A percentile compares a stretch with the other conserved stretches of the same genome.
These are phyloP conservation scores for Spermophilus dauricus DNA, from an alignment of 2,113 vertebrate species.

Conservation along the genomic window DNA sequence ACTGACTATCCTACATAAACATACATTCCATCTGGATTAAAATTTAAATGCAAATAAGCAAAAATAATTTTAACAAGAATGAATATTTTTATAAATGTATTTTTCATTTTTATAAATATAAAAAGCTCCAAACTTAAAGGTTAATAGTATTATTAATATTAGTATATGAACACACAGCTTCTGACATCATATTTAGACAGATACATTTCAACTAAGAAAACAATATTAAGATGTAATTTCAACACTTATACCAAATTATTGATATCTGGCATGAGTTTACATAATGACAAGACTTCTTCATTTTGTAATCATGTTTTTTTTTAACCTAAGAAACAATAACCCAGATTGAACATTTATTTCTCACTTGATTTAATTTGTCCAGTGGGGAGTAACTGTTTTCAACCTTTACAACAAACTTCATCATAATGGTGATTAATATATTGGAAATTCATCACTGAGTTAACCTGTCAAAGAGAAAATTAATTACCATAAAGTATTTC, in stretches of 20 bases:
- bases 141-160: background rate
- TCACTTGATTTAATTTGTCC: conserved; percentile 52
- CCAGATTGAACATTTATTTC: conserved; percentile 17
- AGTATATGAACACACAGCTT: background rate
- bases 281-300: background rate
- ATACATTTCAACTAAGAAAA: background rate
- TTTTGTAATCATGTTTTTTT: background rate
- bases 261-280: background rate
- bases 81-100: background rate
- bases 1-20: background rate
- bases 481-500: conserved; percentile 65
- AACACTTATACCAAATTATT: background rate
- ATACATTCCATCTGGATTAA: background rate
- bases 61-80: background rate
- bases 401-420: conserved; percentile 19
- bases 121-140: background rate
- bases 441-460: conserved; percentile 61
- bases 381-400: conserved; percentile 44
- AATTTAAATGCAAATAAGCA: background rate
- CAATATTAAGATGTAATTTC: background rate
- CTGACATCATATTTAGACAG: background rate
- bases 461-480: conserved; percentile 57
- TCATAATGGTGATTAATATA: conserved; percentile 75
- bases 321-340: background rate
- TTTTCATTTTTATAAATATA: too few relatives aligned